Percentiles rank a stretch among this genome's conserved stretches.
phyloP scores from a whole-genome alignment of 2,888 invertebrate species.

The Pyralis farinalis region DNA sequence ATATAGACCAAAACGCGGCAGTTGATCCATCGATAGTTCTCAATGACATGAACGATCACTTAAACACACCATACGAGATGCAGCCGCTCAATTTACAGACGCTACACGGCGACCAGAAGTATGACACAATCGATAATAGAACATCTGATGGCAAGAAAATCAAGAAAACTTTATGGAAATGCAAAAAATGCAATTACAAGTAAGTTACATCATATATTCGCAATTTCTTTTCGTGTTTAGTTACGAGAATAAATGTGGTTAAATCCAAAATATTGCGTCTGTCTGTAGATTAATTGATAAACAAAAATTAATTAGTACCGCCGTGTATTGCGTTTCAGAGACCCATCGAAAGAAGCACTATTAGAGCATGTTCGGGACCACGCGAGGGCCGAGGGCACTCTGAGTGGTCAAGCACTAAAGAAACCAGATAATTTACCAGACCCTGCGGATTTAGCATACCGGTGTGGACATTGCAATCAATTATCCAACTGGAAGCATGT shows the following conservation, averaged over 20 bases:
- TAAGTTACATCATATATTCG: conserved; percentile 52
- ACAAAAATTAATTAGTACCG: no score
- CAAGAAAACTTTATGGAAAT: conserved; percentile 92
- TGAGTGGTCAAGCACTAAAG: conserved; percentile 26
- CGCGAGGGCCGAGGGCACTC: conserved; percentile 36
- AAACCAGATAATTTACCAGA: conserved; percentile 60
- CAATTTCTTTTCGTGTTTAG: not conserved
- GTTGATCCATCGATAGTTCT: conserved; percentile 67
- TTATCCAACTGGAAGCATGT: conserved; percentile 93
- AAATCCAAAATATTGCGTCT: no score
- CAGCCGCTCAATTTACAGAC: conserved; percentile 83
- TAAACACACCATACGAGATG: conserved; percentile 68
- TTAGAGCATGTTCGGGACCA: conserved; percentile 72
- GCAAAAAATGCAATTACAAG: conserved; percentile 94
- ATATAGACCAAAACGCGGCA: conserved; percentile 56
- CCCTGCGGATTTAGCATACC: conserved; percentile 76
- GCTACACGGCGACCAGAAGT: conserved; percentile 48
- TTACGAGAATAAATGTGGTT: no score
- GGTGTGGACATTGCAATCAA: conserved; percentile 91
- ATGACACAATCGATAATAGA: conserved; percentile 36
- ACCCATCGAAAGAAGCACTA: conserved; percentile 70
- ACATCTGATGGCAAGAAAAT: conserved; percentile 68
- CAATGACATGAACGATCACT: conserved; percentile 66
- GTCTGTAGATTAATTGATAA: no score
- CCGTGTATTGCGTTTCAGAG: conserved; percentile 61